Evolutionary conservation across 2,888 invertebrate genomes (phyloP), one percentile per base, ranked within the genome.

Genomic region (Synergus japonicus): DNA sequence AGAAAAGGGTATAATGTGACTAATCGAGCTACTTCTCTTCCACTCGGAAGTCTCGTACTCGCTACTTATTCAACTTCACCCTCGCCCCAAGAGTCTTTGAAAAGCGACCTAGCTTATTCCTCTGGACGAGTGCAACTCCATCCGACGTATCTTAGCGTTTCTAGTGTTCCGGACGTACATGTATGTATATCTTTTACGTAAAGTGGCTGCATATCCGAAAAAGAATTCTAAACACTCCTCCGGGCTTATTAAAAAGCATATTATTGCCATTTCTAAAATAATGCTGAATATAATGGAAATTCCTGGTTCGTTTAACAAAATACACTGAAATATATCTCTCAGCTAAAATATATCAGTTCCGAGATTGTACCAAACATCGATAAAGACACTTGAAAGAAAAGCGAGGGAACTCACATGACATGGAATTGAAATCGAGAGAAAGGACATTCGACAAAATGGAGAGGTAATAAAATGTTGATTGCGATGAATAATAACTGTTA

Each of bases 41-140:
- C 69, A 29, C 69, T 49, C 29, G 46, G 46, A 58, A 58, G 18
- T 58, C 69, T 49, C 12, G 22, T 18, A 67, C 67, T 67, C 67
- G 15, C 49, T 69, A 49, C 67, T 67, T 67, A 67, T 67, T 65
- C 65, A 65, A 41, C 65, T 67, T 43, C 69, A 49, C 49, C 49
- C 46, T 69, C 67, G 44, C 10, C 44, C 44, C 67, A 22, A 67
- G 67, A 67, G 67, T 67, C 67, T 67, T 46, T 67, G 67, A 67
- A 46, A 67, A 67, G 67, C 44, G 44, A 67, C 69, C 69, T 49
- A 69, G 49, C 69, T 69, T 69, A 69, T 69, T 69, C 15, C 46
- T 69, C 29, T 69, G 29, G 22, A 69, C 29, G 46, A 69, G 29
- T 69, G 8, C 69, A 44, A 69, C 49, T 69, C 15, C 46, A 49